Evolutionary conservation across 2,797 vertebrate species (phyloP).

Genomic region (Rhinophrynus dorsalis): DNA sequence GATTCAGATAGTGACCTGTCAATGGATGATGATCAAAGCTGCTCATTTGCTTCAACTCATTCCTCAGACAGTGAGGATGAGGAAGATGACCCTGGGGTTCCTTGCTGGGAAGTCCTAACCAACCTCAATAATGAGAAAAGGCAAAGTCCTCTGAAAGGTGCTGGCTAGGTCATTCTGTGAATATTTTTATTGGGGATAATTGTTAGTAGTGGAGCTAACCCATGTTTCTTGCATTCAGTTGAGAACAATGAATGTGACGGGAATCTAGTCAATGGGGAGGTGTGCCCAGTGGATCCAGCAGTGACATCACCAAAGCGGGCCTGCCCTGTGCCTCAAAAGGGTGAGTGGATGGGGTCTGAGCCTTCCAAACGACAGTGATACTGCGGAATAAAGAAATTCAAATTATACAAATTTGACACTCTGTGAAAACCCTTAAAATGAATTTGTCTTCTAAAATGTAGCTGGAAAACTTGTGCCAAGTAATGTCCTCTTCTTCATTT

Average conservation of each 20-base stretch:
- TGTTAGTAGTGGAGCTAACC: constrained; percentile 1
- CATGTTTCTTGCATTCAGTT: constrained; percentile 49
- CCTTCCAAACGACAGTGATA: no score
- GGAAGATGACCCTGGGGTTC: constrained; percentile 72
- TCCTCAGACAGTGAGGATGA: constrained; percentile 92
- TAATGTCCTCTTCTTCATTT: no score
- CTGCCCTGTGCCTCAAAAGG: constrained; percentile 78
- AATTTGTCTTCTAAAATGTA: no score
- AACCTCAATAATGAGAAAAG: constrained; percentile 70
- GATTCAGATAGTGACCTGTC: constrained; percentile 95
- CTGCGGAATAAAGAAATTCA: no score
- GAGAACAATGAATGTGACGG: constrained; percentile 58
- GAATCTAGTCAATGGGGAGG: constrained; percentile 53
- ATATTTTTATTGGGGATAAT: not conserved
- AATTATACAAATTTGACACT: no score
- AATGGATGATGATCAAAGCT: constrained; percentile 88
- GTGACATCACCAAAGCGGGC: constrained; percentile 73
- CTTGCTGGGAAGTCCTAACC: constrained; percentile 85
- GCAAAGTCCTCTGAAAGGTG: constrained; percentile 72
- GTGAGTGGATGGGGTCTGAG: constrained; percentile 62
- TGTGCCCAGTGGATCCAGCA: constrained; percentile 56
- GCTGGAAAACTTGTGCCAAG: no score
- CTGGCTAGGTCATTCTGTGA: not conserved
- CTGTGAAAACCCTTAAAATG: no score
- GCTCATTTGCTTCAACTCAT: constrained; percentile 87